These are phyloP conservation scores for Calcarius lapponicus DNA, from an alignment of 2,797 vertebrate species.

Conservation along the genomic window DNA sequence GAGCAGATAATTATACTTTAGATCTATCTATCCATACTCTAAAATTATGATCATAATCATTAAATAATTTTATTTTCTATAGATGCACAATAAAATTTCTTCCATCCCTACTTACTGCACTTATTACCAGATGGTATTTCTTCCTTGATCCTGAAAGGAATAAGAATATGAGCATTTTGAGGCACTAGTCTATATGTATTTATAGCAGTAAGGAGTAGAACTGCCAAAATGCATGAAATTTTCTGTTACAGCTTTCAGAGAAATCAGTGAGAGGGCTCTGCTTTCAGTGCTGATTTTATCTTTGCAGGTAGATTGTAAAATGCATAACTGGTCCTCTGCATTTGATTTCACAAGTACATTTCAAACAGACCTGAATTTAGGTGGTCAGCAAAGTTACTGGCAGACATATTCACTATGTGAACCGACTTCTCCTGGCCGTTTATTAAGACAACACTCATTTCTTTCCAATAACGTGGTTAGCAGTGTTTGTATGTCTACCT, in stretches of 20 bases:
- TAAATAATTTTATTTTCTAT: slow-evolving; percentile 33
- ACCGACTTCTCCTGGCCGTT: background rate
- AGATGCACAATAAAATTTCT: background rate
- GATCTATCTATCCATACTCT: background rate
- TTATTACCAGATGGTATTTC: slow-evolving; percentile 4
- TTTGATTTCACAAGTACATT: slow-evolving; percentile 10
- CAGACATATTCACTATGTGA: background rate
- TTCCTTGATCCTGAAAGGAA: background rate
- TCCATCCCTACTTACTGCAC: background rate
- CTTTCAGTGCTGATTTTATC: slow-evolving; percentile 8
- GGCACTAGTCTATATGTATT: background rate
- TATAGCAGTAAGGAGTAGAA: slow-evolving; percentile 9
- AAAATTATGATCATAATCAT: background rate
- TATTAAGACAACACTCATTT: background rate
- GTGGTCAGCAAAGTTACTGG: background rate
- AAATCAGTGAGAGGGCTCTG: background rate
- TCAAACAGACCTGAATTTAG: slow-evolving; percentile 2
- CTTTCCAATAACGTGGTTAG: background rate
- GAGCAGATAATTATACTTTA: background rate
- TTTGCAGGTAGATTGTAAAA: background rate
- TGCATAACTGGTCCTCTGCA: background rate
- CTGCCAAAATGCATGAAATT: slow-evolving; percentile 33
- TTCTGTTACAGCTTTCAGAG: background rate
- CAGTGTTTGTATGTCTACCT: background rate
- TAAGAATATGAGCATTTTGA: background rate